Percentiles rank a stretch among this genome's conserved stretches.
These are phyloP conservation scores for Heliothis virescens DNA, from an alignment of 1,140 invertebrate genomes.

Conservation along the genomic window DNA sequence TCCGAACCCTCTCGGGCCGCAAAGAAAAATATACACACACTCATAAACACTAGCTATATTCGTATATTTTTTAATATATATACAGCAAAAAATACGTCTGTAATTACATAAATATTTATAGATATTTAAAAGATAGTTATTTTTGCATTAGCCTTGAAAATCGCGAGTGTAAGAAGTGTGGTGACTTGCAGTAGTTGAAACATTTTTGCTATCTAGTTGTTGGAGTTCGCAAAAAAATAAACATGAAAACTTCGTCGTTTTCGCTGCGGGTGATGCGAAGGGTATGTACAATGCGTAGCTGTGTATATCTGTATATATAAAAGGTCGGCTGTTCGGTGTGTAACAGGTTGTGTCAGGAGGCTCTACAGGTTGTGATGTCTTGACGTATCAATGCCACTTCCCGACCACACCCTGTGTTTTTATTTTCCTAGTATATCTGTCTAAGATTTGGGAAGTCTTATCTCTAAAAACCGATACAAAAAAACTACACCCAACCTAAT, in stretches of 20 bases:
- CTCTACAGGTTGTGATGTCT: constrained; percentile 70
- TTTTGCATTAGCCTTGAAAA: constrained; percentile 43
- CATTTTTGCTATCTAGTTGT: constrained; percentile 50
- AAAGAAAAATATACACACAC: constrained; percentile 55
- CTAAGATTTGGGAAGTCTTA: neutral
- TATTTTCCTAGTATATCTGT: neutral
- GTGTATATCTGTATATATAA: constrained; percentile 48
- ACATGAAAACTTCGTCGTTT: constrained; percentile 93
- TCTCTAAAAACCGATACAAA: neutral
- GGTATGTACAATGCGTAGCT: constrained; percentile 86
- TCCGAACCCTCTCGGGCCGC: constrained; percentile 48
- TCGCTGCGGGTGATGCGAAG: constrained; percentile 92
- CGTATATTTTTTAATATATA: constrained; percentile 54
- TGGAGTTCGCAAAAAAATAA: constrained; percentile 71
- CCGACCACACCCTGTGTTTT: constrained; percentile 58
- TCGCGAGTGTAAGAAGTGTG: constrained; percentile 45
- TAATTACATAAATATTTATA: constrained; percentile 48
- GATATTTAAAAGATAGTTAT: constrained; percentile 47
- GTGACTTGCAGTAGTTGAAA: constrained; percentile 39
- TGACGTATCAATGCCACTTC: constrained; percentile 53
- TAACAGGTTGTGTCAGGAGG: constrained; percentile 75
- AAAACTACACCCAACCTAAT: neutral
- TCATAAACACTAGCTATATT: constrained; percentile 57
- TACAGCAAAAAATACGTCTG: constrained; percentile 15
- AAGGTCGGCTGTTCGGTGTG: constrained; percentile 51